Percentiles rank a stretch among this genome's conserved stretches.
These are phyloP conservation scores for Leiothrix lutea DNA, from an alignment of 2,113 vertebrate genomes.

Conservation along the genomic window DNA sequence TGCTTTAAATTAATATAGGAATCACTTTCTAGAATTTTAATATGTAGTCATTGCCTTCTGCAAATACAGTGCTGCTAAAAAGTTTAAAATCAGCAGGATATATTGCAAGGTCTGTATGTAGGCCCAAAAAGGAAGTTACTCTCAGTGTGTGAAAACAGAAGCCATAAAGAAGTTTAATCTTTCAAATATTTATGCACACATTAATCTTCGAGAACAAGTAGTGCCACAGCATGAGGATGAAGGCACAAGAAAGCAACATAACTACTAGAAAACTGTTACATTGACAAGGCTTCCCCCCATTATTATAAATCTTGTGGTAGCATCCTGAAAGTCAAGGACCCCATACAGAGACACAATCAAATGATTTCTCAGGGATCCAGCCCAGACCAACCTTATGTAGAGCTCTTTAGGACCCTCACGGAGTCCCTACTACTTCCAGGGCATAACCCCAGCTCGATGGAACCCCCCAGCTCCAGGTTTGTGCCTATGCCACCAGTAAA, in stretches of 20 bases:
- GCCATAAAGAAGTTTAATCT: not conserved
- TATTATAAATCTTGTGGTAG: not conserved
- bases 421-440: not conserved
- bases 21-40: not conserved
- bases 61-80: not conserved
- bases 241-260: not conserved
- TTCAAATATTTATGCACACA: not conserved
- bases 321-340: not conserved
- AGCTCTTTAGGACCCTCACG: accelerated
- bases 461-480: not conserved
- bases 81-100: not conserved
- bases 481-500: not conserved
- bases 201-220: not conserved
- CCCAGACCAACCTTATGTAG: not conserved
- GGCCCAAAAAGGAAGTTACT: not conserved
- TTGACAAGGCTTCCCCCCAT: not conserved
- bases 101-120: not conserved
- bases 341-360: not conserved
- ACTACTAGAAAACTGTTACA: not conserved
- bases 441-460: accelerated
- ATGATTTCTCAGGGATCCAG: accelerated
- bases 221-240: not conserved
- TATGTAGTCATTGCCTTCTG: not conserved
- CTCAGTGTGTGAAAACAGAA: not conserved
- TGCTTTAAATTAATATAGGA: not conserved